A percentile compares a stretch with the other conserved stretches of the same genome.
phyloP scores from a whole-genome alignment of 2,888 invertebrate species.

The Anoncus sp. region DNA sequence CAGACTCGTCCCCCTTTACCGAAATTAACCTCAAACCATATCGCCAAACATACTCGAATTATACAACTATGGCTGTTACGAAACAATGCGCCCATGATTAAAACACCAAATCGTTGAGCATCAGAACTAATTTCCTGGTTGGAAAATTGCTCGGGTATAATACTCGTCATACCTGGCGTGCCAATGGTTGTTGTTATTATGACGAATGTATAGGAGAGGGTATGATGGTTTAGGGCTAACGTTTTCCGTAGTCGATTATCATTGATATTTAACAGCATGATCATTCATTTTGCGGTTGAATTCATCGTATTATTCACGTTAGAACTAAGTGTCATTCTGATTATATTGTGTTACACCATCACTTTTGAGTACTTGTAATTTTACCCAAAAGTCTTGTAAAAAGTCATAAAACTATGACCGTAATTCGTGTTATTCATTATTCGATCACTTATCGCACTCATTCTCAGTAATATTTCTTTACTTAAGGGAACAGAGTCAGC shows the following conservation, averaged over 20 bases:
- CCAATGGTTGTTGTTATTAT: conserved; percentile 33
- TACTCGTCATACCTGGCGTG: conserved; percentile 48
- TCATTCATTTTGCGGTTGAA: background rate
- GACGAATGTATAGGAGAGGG: conserved; percentile 10
- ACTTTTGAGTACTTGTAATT: background rate
- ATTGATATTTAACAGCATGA: background rate
- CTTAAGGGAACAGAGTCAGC: no score
- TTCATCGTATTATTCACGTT: background rate
- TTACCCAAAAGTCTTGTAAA: background rate
- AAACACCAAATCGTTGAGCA: conserved; percentile 36
- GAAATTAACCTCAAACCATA: conserved; percentile 13
- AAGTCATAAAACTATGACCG: background rate
- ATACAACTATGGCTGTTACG: conserved; percentile 25
- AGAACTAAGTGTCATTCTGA: background rate
- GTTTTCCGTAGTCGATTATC: conserved; percentile 4
- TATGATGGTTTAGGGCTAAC: background rate
- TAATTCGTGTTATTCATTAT: background rate
- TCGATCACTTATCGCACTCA: background rate
- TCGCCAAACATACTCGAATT: conserved; percentile 19
- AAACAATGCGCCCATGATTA: conserved; percentile 51
- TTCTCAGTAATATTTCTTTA: background rate
- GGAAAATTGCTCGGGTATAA: conserved; percentile 63
- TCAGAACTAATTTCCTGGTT: conserved; percentile 59
- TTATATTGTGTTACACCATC: background rate
- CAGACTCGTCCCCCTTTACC: conserved; percentile 7